Evolutionary conservation across 2,113 vertebrate genomes (phyloP).

Genomic region (Stigmatopora argus): DNA sequence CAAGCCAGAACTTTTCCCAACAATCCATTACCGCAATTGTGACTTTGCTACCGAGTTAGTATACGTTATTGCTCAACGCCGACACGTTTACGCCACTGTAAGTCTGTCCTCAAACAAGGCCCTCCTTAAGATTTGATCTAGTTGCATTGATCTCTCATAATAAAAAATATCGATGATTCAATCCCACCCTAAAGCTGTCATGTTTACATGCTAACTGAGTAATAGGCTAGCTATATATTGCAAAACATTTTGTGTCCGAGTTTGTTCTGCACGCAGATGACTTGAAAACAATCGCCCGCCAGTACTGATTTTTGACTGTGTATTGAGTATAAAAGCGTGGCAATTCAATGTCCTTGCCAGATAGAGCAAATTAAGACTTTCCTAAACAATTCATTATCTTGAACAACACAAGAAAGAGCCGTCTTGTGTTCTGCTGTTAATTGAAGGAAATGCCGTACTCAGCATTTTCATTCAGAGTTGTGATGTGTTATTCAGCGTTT

Average conservation of each 20-base stretch:
- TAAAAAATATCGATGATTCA: not conserved
- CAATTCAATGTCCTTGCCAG: not conserved
- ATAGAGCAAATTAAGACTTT: not conserved
- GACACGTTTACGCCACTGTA: not conserved
- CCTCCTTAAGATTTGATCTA: not conserved
- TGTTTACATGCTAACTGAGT: not conserved
- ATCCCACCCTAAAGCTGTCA: not conserved
- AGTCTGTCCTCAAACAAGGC: not conserved
- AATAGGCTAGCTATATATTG: not conserved
- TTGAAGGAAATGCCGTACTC: no score
- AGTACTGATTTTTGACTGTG: not conserved
- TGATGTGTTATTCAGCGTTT: no score
- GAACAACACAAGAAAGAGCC: not conserved
- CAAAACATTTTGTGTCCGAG: not conserved
- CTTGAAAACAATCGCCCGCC: not conserved
- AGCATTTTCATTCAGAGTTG: no score
- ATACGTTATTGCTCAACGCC: not conserved
- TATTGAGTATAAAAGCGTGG: not conserved
- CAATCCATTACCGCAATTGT: not conserved
- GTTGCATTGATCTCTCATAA: not conserved
- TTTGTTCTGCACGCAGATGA: not conserved
- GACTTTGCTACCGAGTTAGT: not conserved
- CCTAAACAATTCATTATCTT: not conserved
- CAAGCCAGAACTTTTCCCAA: not conserved
- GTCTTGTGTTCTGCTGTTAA: not conserved